These are phyloP conservation scores for Xenus cinereus DNA, from an alignment of 2,113 vertebrate species.

Conservation along the genomic window DNA sequence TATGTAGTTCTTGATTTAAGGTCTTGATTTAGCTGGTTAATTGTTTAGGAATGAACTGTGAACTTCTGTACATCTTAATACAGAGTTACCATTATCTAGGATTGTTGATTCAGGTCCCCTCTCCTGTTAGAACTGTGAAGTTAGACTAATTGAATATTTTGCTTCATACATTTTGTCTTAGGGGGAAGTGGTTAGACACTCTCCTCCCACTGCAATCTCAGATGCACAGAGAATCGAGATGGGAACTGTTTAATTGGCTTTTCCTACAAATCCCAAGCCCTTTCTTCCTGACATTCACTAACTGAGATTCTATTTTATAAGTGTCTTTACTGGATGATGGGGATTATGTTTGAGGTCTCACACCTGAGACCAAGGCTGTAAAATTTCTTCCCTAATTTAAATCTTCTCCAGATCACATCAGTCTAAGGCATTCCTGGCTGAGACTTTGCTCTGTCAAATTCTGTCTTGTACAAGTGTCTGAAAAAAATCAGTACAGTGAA, in stretches of 20 bases:
- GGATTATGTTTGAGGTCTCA: background rate
- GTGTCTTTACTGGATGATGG: background rate
- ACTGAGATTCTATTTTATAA: background rate
- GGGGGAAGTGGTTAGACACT: background rate
- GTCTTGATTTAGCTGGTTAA: background rate
- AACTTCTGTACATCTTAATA: background rate
- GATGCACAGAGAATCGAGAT: background rate
- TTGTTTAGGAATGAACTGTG: background rate
- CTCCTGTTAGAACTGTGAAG: background rate
- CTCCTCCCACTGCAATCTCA: background rate
- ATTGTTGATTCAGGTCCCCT: background rate
- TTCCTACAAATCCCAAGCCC: background rate
- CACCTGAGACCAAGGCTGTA: background rate
- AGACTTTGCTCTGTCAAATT: background rate
- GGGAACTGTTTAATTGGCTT: background rate
- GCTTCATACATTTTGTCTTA: background rate
- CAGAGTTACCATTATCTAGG: background rate
- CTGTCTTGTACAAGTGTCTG: background rate
- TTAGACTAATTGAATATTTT: background rate
- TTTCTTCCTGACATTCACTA: background rate
- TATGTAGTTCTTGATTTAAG: background rate
- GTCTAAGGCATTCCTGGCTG: background rate
- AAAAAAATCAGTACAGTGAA: background rate
- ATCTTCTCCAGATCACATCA: background rate
- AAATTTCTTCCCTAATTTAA: slow-evolving; percentile 2